Percentiles rank a stretch among this genome's conserved stretches.
These are phyloP conservation scores for Clistopyga incitator DNA, from an alignment of 2,888 invertebrate species.

Conservation along the genomic window DNA sequence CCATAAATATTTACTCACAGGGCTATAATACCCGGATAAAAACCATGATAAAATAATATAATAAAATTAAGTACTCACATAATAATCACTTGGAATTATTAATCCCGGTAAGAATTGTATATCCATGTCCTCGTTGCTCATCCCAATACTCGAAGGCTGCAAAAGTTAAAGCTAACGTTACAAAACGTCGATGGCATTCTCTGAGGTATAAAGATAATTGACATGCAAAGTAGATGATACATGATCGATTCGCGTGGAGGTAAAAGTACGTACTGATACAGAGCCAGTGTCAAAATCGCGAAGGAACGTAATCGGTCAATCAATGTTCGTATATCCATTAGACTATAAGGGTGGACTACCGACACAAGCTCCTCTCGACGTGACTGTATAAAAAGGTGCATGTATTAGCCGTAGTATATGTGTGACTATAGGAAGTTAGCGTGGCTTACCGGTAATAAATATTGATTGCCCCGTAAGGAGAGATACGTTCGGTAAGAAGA, in stretches of 20 bases:
- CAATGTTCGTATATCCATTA: constrained; percentile 27
- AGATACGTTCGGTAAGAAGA: constrained; percentile 37
- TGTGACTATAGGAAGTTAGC: constrained; percentile 50
- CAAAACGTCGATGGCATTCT: not conserved
- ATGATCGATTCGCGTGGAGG: not conserved
- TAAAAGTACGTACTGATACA: constrained; percentile 5
- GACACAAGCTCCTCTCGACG: not conserved
- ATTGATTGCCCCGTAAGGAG: constrained; percentile 71
- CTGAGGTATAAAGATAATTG: not conserved
- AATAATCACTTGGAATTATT: too few relatives aligned
- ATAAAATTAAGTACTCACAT: too few relatives aligned
- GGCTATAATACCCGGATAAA: too few relatives aligned
- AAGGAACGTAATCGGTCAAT: constrained; percentile 27
- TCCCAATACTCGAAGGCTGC: not conserved
- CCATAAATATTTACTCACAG: not conserved
- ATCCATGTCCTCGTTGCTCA: too few relatives aligned
- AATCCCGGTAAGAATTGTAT: too few relatives aligned
- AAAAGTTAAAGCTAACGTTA: not conserved
- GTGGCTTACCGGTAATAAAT: constrained; percentile 72
- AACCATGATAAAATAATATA: too few relatives aligned
- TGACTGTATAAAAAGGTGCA: not conserved
- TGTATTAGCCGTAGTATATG: not conserved
- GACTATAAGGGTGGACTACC: not conserved
- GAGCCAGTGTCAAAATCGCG: not conserved
- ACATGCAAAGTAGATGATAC: not conserved